These are phyloP conservation scores for Cladorhizidae sp. DNA, from an alignment of 37 sponge, comb jelly and placozoan species.

Conservation along the genomic window DNA sequence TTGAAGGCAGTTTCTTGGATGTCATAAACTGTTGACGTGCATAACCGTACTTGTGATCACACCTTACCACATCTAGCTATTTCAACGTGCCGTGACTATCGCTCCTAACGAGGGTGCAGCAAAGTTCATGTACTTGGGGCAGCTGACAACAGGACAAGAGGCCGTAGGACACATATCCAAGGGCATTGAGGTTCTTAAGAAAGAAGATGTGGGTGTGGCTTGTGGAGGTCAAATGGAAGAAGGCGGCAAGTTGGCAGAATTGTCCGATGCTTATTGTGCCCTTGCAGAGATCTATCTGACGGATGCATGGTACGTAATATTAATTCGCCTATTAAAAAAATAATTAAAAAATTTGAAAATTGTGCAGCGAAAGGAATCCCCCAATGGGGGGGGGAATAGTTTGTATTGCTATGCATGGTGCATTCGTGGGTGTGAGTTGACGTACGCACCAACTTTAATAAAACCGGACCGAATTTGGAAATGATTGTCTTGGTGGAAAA, in stretches of 20 bases:
- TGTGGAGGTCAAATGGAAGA: background rate
- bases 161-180: constrained; percentile 53
- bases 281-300: constrained; percentile 82
- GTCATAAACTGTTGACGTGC: background rate
- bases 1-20: background rate
- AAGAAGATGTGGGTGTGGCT: background rate
- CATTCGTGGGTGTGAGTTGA: too few relatives aligned
- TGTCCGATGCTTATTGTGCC: constrained; percentile 75
- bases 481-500: too few relatives aligned
- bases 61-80: too few relatives aligned
- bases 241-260: constrained; percentile 4
- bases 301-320: constrained; percentile 65
- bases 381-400: too few relatives aligned
- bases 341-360: background rate
- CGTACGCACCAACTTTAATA: too few relatives aligned
- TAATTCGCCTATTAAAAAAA: too few relatives aligned
- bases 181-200: constrained; percentile 63
- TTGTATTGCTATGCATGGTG: too few relatives aligned
- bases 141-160: constrained; percentile 62
- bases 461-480: too few relatives aligned
- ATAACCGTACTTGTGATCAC: background rate
- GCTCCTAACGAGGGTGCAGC: constrained; percentile 56
- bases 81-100: constrained; percentile 37
- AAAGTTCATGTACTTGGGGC: constrained; percentile 83
- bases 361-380: too few relatives aligned